Percentiles rank a stretch among this genome's conserved stretches.
phyloP scores from a whole-genome alignment of 1,140 invertebrate genomes.

The Drosophila bipectinata region DNA sequence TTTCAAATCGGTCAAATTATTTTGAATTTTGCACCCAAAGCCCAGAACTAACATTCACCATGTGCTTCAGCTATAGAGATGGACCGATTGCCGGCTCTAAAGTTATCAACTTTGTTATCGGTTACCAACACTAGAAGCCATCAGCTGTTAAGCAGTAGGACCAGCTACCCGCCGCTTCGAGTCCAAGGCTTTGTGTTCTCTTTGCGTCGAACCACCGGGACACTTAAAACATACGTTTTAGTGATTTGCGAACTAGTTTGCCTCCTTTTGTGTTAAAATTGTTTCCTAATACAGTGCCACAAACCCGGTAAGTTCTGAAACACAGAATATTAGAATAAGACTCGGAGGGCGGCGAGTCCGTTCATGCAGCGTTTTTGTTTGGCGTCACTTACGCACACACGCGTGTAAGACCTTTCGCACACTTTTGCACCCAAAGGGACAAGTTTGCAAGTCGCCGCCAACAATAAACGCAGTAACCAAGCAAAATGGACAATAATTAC shows the following conservation, averaged over 20 bases:
- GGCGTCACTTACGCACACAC: conserved; percentile 2
- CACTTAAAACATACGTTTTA: background rate
- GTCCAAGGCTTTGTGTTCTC: background rate
- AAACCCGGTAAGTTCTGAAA: background rate
- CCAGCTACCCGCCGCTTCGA: background rate
- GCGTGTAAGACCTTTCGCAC: background rate
- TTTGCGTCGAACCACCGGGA: background rate
- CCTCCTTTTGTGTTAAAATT: background rate
- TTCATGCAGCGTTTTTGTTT: background rate
- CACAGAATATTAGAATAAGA: background rate
- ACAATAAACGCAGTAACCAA: background rate
- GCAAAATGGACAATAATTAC: conserved; percentile 2
- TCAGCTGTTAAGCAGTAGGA: background rate
- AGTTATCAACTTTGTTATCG: background rate
- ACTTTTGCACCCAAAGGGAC: background rate
- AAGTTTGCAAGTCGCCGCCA: background rate
- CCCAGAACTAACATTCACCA: background rate
- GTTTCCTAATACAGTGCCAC: background rate
- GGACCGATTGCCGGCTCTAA: background rate
- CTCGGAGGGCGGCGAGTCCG: background rate
- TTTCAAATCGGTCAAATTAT: background rate
- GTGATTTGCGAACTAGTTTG: background rate
- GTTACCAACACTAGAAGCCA: background rate
- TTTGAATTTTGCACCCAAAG: background rate
- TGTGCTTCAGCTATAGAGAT: background rate